Evolutionary conservation across 2,113 vertebrate genomes (phyloP).

Genomic region (Dasypus novemcinctus): DNA sequence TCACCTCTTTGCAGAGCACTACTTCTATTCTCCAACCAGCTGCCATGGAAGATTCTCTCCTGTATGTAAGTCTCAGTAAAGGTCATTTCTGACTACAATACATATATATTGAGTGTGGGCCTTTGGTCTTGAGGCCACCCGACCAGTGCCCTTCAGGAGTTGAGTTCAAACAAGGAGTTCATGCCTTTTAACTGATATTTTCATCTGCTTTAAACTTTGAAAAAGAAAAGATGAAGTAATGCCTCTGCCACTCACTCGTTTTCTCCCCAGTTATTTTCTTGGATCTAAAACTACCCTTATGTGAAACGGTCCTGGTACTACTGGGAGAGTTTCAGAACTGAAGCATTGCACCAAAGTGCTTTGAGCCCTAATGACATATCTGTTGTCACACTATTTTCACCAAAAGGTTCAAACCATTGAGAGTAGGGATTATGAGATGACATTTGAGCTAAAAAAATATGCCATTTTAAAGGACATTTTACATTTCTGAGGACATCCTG

Average conservation of each 20-base stretch:
- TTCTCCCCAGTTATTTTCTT: not conserved
- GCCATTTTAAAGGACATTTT: constrained; percentile 23
- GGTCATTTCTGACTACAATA: too few relatives aligned
- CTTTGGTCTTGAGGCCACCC: too few relatives aligned
- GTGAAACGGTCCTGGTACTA: not conserved
- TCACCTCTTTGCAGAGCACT: too few relatives aligned
- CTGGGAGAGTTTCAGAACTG: not conserved
- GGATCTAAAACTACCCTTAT: not conserved
- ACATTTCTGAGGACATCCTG: constrained; percentile 24
- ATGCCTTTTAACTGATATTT: constrained; percentile 3
- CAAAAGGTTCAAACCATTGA: constrained; percentile 45
- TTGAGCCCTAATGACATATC: constrained; percentile 8
- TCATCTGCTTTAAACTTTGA: not conserved
- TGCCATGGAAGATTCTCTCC: too few relatives aligned
- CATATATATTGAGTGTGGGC: too few relatives aligned
- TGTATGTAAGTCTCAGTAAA: too few relatives aligned
- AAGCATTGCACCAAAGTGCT: not conserved
- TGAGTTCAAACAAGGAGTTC: not conserved
- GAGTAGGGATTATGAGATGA: constrained; percentile 42
- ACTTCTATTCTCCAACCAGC: too few relatives aligned
- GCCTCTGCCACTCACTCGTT: not conserved
- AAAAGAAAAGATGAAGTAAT: not conserved
- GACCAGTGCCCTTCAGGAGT: too few relatives aligned
- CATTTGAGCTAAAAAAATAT: not conserved
- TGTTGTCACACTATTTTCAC: constrained; percentile 30